Percentiles rank a stretch among this genome's conserved stretches.
Conservation (phyloP, 2,888 invertebrate genomes). For the Fragum sueziense region DNA sequence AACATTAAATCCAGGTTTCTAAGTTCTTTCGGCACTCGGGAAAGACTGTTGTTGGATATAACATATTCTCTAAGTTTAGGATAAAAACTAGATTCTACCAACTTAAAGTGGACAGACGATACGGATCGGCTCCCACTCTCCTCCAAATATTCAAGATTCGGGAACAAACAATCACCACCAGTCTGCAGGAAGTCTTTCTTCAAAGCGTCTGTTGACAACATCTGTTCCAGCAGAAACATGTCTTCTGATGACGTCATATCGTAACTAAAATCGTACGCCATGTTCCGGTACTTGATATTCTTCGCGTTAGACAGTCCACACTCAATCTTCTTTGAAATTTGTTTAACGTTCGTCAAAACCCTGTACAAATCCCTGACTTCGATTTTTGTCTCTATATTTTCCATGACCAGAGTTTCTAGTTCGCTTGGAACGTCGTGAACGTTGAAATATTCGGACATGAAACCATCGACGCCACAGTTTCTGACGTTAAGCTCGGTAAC, state of each 20-base stretch:
- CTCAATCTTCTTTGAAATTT: slow-evolving; percentile 30
- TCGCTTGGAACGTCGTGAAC: slow-evolving; percentile 25
- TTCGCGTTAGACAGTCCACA: slow-evolving; percentile 38
- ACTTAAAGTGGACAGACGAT: slow-evolving; percentile 47
- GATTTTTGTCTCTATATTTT: slow-evolving; percentile 26
- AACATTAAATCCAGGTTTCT: slow-evolving; percentile 31
- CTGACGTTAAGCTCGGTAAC: slow-evolving; percentile 37
- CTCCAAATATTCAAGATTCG: slow-evolving; percentile 50
- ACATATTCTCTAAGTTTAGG: slow-evolving; percentile 39
- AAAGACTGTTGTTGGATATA: slow-evolving; percentile 49
- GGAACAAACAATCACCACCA: slow-evolving; percentile 31
- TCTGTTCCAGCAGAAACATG: slow-evolving; percentile 31
- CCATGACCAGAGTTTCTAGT: slow-evolving; percentile 30
- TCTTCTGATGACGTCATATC: slow-evolving; percentile 12
- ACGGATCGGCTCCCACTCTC: slow-evolving; percentile 48
- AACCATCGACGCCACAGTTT: slow-evolving; percentile 44
- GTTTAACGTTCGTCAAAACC: slow-evolving; percentile 5
- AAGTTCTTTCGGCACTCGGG: slow-evolving; percentile 40
- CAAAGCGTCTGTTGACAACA: slow-evolving; percentile 23
- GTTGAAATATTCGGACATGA: slow-evolving; percentile 38
- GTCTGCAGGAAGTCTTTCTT: slow-evolving; percentile 26
- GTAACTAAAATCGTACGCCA: slow-evolving; percentile 37
- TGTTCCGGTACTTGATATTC: slow-evolving; percentile 29
- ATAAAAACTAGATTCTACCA: slow-evolving; percentile 45
- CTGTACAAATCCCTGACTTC: slow-evolving; percentile 30